phyloP scores from a whole-genome alignment of 2,113 vertebrate species.

The Phoxinus phoxinus region DNA sequence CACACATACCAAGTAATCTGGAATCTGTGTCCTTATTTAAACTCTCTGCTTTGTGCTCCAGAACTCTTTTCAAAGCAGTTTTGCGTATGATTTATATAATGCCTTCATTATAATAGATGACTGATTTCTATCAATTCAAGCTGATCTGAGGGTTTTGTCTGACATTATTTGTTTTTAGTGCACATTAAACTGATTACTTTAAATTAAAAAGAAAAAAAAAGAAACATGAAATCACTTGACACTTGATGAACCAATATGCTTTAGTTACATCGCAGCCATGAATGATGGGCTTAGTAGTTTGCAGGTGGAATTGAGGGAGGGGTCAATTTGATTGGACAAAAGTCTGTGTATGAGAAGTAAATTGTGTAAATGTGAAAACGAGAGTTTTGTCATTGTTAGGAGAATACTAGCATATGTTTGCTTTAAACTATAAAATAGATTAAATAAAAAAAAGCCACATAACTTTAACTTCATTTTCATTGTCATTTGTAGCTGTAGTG shows the following conservation, averaged over 20 bases:
- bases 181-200: background rate
- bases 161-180: background rate
- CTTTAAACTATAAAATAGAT: background rate
- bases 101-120: background rate
- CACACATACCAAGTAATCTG: background rate
- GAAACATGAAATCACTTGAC: no score
- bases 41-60: background rate
- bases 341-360: background rate
- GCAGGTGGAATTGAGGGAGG: background rate
- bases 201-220: no score
- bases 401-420: background rate
- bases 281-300: background rate
- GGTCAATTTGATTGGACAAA: no score
- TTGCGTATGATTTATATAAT: background rate
- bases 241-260: no score
- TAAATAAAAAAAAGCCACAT: background rate
- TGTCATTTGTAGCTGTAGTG: background rate
- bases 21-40: constrained; percentile 22
- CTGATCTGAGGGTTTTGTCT: background rate
- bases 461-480: no score
- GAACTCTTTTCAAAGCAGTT: background rate
- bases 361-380: background rate
- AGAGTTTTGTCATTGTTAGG: no score
- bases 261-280: no score
- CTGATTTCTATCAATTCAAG: background rate